A percentile compares a stretch with the other conserved stretches of the same genome.
Conservation (phyloP, 1,140 invertebrate genomes). For the Diachasmimorpha longicaudata region DNA sequence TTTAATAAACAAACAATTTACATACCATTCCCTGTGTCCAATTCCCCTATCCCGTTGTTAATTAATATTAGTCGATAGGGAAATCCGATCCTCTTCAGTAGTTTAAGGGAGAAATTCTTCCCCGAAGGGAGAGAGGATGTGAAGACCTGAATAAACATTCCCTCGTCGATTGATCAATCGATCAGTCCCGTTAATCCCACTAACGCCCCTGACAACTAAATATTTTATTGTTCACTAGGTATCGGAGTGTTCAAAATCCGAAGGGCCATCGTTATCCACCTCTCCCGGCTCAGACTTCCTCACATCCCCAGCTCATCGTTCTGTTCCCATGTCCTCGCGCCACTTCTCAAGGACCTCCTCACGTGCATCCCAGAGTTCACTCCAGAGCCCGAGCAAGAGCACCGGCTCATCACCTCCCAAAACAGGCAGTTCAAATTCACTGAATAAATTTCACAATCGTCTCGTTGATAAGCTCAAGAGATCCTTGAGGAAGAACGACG, state of each 20-base stretch:
- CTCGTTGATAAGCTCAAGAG: conserved; percentile 83
- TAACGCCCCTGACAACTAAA: too few species aligned
- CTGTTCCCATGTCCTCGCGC: conserved; percentile 67
- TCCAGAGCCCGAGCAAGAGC: conserved; percentile 69
- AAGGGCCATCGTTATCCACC: conserved; percentile 74
- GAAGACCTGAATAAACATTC: too few species aligned
- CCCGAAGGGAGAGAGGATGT: too few species aligned
- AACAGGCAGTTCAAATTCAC: conserved; percentile 66
- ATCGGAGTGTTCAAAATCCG: conserved; percentile 80
- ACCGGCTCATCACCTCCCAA: conserved; percentile 68
- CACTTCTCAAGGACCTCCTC: conserved; percentile 69
- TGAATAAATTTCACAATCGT: conserved; percentile 84
- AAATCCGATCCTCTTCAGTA: too few species aligned
- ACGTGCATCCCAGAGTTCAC: conserved; percentile 67
- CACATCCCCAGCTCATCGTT: conserved; percentile 69
- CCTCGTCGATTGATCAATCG: too few species aligned
- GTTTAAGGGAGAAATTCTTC: too few species aligned
- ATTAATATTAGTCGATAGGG: too few species aligned
- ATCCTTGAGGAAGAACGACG: conserved; percentile 72
- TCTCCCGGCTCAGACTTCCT: conserved; percentile 74
- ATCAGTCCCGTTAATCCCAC: too few species aligned
- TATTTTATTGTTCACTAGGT: conserved; percentile 48
- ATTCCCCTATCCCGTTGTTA: too few species aligned
- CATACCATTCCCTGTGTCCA: too few species aligned
- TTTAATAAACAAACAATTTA: too few species aligned